Base-by-base conservation (phyloP, 2,113 vertebrate genomes). In the Mungos mungo region DNA sequence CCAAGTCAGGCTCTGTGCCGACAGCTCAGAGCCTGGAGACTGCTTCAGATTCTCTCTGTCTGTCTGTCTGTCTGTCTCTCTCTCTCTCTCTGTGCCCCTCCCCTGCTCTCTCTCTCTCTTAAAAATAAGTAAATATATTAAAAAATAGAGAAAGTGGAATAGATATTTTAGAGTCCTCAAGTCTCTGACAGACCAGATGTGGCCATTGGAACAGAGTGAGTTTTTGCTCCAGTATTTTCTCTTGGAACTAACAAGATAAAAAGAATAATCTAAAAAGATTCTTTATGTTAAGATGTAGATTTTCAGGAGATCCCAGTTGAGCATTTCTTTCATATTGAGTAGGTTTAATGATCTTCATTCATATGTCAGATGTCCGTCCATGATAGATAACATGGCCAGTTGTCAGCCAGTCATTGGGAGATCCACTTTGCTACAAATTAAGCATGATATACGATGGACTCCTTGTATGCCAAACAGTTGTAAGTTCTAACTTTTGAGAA, bases 261-360 rank as follows among this genome's bases (percentile, higher is more conserved):
- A 95, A 79, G 2, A 81, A 85, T 79, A 97, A 66, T 68, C 25
- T 91, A 71, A 60, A 83, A 95, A 74, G 41, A 52, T 74, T 31
- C 93, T 91, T 91, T 88, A n/a, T 80, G 31, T 50, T 95, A 80
- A 96, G 63, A 2, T 81, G 4, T 57, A 76, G 25, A 47, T 69
- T 96, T 91, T 96, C 52, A 83, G 41, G 45, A 88, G 12, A 80
- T 69, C 5, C 10, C 19, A 84, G 68, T 2, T 93, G 71, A 83
- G 35, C 71, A 95, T 12, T n/a, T 35, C 72, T 65, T 76, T 2
- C 45, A 81, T 88, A 54, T 66, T 77, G 27, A 84, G 29, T 93
- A 83, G 23, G 72, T 79, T 83, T 90, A 90, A 47, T 90, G 3
- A 63, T 65, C 57, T 82, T 33, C 60, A 86, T 72, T 97, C 80